Percentiles rank a stretch among this genome's conserved stretches.
These are phyloP conservation scores for Palaemon carinicauda DNA, from an alignment of 1,140 invertebrate species.

Conservation along the genomic window DNA sequence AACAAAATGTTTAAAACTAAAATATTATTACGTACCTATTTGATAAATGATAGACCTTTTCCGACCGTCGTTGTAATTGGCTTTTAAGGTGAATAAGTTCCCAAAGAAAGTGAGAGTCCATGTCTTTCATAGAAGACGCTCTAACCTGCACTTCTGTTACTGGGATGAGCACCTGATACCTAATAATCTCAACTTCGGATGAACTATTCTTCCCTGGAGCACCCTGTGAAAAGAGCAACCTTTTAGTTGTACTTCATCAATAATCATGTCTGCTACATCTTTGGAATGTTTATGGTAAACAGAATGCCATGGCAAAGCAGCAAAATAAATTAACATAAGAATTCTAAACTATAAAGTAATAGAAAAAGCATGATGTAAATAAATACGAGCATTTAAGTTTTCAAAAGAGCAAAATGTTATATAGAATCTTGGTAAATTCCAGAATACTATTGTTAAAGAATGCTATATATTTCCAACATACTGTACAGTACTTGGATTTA, in stretches of 20 bases:
- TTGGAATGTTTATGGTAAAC: too few species aligned
- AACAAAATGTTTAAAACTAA: too few species aligned
- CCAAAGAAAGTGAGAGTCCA: conserved; percentile 95
- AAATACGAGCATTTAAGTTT: too few species aligned
- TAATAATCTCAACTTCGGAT: conserved; percentile 89
- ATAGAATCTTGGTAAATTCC: too few species aligned
- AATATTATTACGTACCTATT: conserved; percentile 77
- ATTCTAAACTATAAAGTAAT: too few species aligned
- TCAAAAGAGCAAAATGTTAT: too few species aligned
- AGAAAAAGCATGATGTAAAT: too few species aligned
- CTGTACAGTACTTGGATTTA: too few species aligned
- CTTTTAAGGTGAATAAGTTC: conserved; percentile 94
- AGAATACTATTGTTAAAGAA: too few species aligned
- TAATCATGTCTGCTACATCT: not conserved
- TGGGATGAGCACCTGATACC: conserved; percentile 94
- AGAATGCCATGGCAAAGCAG: too few species aligned
- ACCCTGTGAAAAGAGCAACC: conserved; percentile 39
- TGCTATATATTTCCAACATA: too few species aligned
- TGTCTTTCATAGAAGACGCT: conserved; percentile 88
- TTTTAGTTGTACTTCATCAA: not conserved
- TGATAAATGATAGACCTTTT: conserved; percentile 95
- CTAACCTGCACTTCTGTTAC: conserved; percentile 96
- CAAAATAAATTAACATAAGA: too few species aligned
- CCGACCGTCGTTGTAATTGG: conserved; percentile 89
- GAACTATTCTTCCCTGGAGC: conserved; percentile 69